Percentiles rank a stretch among this genome's conserved stretches.
These are phyloP conservation scores for Trachelus tabidus DNA, from an alignment of 2,888 invertebrate species.

Conservation along the genomic window DNA sequence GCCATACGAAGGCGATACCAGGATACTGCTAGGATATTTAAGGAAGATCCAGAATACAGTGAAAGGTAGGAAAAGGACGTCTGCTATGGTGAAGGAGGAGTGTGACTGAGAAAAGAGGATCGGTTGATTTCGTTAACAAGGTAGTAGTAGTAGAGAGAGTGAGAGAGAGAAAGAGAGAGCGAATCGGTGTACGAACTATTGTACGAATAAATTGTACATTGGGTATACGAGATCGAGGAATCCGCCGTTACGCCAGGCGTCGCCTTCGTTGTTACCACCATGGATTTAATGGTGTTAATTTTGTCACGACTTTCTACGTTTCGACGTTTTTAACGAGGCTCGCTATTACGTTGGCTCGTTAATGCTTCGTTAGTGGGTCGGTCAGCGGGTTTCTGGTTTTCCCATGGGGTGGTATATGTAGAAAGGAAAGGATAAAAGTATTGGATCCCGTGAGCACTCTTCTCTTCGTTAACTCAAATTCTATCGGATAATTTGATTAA, in stretches of 20 bases:
- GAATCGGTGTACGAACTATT: neutral
- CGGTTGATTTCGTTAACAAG: neutral
- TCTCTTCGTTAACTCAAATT: neutral
- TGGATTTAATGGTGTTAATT: conserved; percentile 18
- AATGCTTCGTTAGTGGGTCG: conserved; percentile 38
- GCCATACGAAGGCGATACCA: neutral
- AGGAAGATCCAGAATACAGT: neutral
- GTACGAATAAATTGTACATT: neutral
- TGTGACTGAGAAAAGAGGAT: neutral
- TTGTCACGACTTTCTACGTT: conserved; percentile 20
- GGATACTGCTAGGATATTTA: neutral
- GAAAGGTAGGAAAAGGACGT: neutral
- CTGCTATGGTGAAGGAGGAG: no score
- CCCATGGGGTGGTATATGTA: neutral
- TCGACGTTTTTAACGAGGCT: conserved; percentile 34
- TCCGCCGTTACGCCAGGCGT: neutral
- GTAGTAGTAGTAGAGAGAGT: no score
- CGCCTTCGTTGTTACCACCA: conserved; percentile 1
- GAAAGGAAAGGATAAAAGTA: neutral
- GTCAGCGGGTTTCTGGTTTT: conserved; percentile 19
- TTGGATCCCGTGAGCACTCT: neutral
- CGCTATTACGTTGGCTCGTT: conserved; percentile 35
- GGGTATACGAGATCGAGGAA: neutral
- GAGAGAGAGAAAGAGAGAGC: no score
- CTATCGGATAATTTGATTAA: neutral